A percentile compares a stretch with the other conserved stretches of the same genome.
Conservation (phyloP, 2,888 invertebrate species). For the Drosophila antonietae region DNA sequence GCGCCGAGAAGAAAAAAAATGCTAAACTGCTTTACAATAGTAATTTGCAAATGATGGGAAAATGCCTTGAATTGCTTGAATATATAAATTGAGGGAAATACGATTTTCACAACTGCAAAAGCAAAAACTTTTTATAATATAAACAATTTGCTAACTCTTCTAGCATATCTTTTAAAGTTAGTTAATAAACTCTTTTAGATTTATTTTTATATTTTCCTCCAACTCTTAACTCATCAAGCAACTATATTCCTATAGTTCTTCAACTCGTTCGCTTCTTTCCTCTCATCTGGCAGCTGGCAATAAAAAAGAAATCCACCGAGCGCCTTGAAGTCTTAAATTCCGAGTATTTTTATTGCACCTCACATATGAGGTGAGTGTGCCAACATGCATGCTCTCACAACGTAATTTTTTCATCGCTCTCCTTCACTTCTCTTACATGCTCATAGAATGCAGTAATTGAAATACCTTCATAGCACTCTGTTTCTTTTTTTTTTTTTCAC, state of each 20-base stretch:
- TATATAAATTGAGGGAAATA: neutral
- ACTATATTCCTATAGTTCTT: too few relatives aligned
- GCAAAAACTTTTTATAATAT: neutral
- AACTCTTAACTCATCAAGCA: too few relatives aligned
- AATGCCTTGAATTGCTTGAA: slow-evolving; percentile 19
- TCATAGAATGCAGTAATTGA: neutral
- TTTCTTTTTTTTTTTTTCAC: neutral
- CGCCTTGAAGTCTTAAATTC: neutral
- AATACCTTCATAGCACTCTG: neutral
- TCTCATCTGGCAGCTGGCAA: too few relatives aligned
- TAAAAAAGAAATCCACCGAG: neutral
- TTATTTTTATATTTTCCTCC: too few relatives aligned
- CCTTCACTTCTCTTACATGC: neutral
- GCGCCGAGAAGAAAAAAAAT: neutral
- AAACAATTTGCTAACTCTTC: too few relatives aligned
- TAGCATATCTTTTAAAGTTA: too few relatives aligned
- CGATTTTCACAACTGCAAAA: too few relatives aligned
- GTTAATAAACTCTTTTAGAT: too few relatives aligned
- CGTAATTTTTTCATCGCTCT: neutral
- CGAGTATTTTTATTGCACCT: neutral
- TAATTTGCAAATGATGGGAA: slow-evolving; percentile 33
- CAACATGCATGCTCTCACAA: neutral
- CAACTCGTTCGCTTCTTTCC: too few relatives aligned
- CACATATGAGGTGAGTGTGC: neutral
- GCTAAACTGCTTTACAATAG: slow-evolving; percentile 41